A percentile compares a stretch with the other conserved stretches of the same genome.
Conservation (phyloP, 1,140 invertebrate species). For the Coelopa frigida region DNA sequence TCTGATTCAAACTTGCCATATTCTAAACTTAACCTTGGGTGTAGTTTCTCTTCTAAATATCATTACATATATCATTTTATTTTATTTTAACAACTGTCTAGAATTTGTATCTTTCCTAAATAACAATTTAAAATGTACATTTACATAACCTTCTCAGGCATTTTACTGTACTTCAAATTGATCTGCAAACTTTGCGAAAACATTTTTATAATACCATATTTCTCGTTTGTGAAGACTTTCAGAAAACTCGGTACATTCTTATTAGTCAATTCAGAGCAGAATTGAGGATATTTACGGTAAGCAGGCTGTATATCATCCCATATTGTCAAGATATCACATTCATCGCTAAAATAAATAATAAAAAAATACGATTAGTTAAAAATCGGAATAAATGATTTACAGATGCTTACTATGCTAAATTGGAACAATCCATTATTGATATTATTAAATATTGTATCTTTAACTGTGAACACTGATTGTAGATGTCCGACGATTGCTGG, state of each 20-base stretch:
- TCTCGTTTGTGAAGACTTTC: slow-evolving; percentile 37
- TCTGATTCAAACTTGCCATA: too few species aligned
- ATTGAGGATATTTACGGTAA: slow-evolving; percentile 39
- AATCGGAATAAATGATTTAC: background rate
- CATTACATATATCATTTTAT: too few species aligned
- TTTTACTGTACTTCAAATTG: slow-evolving; percentile 39
- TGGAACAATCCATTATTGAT: slow-evolving; percentile 35
- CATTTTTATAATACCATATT: slow-evolving; percentile 42
- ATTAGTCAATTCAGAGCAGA: slow-evolving; percentile 37
- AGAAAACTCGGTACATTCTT: slow-evolving; percentile 42
- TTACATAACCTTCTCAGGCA: slow-evolving; percentile 37
- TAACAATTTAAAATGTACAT: too few species aligned
- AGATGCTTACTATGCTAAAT: slow-evolving; percentile 31
- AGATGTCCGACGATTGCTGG: slow-evolving; percentile 41
- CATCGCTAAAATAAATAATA: slow-evolving; percentile 22
- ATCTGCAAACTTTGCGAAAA: slow-evolving; percentile 44
- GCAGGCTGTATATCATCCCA: slow-evolving; percentile 42
- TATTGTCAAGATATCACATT: slow-evolving; percentile 37
- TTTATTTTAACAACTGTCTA: too few species aligned
- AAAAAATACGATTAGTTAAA: too few species aligned
- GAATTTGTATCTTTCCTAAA: too few species aligned
- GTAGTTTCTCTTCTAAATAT: too few species aligned
- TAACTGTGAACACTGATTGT: slow-evolving; percentile 39
- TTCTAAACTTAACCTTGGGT: too few species aligned
- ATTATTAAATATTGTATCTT: slow-evolving; percentile 43